These are phyloP conservation scores for Archaeoteleia sp. DNA, from an alignment of 2,888 invertebrate species.

Conservation along the genomic window DNA sequence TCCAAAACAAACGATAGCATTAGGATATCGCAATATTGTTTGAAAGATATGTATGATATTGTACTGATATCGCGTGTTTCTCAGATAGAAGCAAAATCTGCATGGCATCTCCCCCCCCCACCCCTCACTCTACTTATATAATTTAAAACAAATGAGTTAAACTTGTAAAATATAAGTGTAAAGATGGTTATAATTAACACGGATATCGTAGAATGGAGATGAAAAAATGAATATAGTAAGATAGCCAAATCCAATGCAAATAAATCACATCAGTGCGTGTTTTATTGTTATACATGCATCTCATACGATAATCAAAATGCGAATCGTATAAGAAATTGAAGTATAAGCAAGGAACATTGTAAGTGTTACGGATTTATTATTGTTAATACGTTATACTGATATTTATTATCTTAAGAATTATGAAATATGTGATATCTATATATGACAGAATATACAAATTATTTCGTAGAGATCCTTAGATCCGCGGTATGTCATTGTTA, in stretches of 20 bases:
- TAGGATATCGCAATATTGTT: not conserved
- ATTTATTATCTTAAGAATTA: conserved; percentile 66
- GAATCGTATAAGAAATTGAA: conserved; percentile 27
- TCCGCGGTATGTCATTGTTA: conserved; percentile 58
- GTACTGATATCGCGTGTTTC: not conserved
- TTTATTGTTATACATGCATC: too few species aligned
- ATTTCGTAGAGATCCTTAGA: conserved; percentile 65
- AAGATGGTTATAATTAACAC: too few species aligned
- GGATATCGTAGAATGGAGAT: too few species aligned
- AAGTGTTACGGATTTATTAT: conserved; percentile 65
- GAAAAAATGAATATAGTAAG: too few species aligned
- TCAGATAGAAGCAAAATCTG: conserved; percentile 6
- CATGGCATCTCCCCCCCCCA: too few species aligned
- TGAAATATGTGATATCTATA: conserved; percentile 67
- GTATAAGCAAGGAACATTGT: conserved; percentile 59
- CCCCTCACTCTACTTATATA: too few species aligned
- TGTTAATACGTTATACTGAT: conserved; percentile 66
- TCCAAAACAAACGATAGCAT: too few species aligned
- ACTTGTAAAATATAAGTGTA: too few species aligned
- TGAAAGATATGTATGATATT: not conserved
- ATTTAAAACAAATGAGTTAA: too few species aligned
- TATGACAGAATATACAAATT: conserved; percentile 58
- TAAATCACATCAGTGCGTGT: too few species aligned
- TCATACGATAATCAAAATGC: not conserved
- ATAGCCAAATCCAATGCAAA: too few species aligned